Percentiles rank a stretch among this genome's conserved stretches.
Conservation (phyloP, 2,888 invertebrate species). For the Ceraclea dissimilis region DNA sequence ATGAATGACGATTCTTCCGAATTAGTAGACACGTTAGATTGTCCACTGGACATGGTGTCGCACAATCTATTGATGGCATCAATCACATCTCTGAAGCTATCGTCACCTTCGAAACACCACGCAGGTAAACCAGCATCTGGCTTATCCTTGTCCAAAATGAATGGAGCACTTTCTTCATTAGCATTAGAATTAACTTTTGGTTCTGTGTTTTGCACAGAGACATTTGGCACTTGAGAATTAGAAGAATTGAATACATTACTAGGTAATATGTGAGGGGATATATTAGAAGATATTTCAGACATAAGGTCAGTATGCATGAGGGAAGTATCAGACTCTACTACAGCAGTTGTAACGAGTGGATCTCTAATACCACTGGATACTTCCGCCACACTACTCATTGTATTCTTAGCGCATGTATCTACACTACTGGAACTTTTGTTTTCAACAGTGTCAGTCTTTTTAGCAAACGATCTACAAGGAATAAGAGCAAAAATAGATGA, state of each 20-base stretch:
- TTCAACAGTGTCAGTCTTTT: not conserved
- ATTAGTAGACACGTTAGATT: conserved; percentile 7
- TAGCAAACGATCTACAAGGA: conserved; percentile 18
- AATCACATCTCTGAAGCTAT: conserved; percentile 38
- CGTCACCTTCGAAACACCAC: conserved; percentile 22
- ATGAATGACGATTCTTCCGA: conserved; percentile 10
- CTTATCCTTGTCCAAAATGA: not conserved
- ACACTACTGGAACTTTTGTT: not conserved
- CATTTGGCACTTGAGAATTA: not conserved
- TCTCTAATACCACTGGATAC: conserved; percentile 3
- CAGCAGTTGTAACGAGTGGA: not conserved
- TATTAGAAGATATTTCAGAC: conserved; percentile 22
- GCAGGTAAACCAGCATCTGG: conserved; percentile 13
- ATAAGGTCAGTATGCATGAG: conserved; percentile 21
- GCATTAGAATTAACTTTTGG: not conserved
- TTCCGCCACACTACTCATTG: not conserved
- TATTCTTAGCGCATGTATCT: not conserved
- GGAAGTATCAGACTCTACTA: not conserved
- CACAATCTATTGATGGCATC: conserved; percentile 46
- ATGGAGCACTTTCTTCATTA: not conserved
- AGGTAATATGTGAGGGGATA: conserved; percentile 12
- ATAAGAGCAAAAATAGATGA: conserved; percentile 24
- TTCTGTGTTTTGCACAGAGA: not conserved
- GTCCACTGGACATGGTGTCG: conserved; percentile 40
- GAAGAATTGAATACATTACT: conserved; percentile 9